Percentiles rank a stretch among this genome's conserved stretches.
Conservation (phyloP, 2,113 vertebrate species). For the Marmota monax region DNA sequence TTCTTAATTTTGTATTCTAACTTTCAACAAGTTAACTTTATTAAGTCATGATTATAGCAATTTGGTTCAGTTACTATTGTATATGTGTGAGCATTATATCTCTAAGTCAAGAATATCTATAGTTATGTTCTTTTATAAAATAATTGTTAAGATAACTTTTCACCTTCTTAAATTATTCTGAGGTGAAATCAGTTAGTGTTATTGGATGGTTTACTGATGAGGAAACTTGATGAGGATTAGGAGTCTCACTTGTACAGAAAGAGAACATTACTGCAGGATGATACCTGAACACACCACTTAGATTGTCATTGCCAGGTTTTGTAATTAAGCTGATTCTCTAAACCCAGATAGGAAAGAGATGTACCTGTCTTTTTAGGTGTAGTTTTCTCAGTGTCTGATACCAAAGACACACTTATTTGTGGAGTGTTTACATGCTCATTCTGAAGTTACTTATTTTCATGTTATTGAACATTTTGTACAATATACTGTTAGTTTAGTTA, state of each 20-base stretch:
- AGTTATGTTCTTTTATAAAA: not conserved
- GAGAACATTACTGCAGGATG: not conserved
- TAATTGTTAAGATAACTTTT: not conserved
- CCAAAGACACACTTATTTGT: not conserved
- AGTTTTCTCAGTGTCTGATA: not conserved
- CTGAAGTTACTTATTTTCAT: not conserved
- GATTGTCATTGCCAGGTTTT: not conserved
- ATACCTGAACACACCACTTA: not conserved
- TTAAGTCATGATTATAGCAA: not conserved
- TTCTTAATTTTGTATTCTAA: not conserved
- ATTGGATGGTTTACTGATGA: not conserved
- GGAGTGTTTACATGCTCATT: not conserved
- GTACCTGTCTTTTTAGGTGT: not conserved
- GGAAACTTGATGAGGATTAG: not conserved
- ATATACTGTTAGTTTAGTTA: not conserved
- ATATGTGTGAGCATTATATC: not conserved
- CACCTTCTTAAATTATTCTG: not conserved
- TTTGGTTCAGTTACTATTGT: not conserved
- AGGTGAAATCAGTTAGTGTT: not conserved
- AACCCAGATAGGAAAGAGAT: not conserved
- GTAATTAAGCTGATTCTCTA: not conserved
- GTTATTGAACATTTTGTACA: conserved; percentile 21
- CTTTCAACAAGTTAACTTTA: not conserved
- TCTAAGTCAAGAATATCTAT: not conserved
- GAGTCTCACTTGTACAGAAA: not conserved